Evolutionary conservation across 2,797 vertebrate species (phyloP).

Genomic region (Centropyge bicolor): DNA sequence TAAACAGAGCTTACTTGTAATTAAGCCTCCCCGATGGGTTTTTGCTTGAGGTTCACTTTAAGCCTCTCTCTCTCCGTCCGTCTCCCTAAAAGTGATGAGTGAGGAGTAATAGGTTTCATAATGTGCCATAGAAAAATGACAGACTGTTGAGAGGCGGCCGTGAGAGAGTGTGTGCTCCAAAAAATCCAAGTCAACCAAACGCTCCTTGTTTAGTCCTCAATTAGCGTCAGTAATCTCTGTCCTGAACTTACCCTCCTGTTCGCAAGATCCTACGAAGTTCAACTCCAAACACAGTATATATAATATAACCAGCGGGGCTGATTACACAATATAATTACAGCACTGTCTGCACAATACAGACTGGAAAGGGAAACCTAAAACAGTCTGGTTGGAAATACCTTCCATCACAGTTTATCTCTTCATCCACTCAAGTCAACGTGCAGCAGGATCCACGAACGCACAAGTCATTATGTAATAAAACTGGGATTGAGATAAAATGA

Average conservation of each 20-base stretch:
- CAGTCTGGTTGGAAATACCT: conserved; percentile 24
- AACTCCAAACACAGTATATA: background rate
- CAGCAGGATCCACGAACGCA: conserved; percentile 30
- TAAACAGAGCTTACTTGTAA: conserved; percentile 81
- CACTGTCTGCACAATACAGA: conserved; percentile 15
- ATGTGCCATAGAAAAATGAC: conserved; percentile 66
- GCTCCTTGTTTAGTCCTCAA: conserved; percentile 17
- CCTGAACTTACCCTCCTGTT: conserved; percentile 32
- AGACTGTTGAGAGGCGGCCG: conserved; percentile 51
- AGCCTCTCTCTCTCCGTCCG: conserved; percentile 58
- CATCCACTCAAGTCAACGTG: conserved; percentile 1
- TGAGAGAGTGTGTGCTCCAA: conserved; percentile 28
- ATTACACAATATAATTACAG: conserved; percentile 4
- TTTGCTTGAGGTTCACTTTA: conserved; percentile 67
- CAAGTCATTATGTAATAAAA: conserved; percentile 39
- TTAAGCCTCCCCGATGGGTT: conserved; percentile 77
- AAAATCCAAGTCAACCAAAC: conserved; percentile 37
- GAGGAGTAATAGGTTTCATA: conserved; percentile 71
- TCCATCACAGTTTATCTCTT: conserved; percentile 15
- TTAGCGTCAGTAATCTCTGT: conserved; percentile 27
- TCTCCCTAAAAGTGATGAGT: conserved; percentile 66
- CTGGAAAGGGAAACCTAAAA: conserved; percentile 9
- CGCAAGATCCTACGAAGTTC: conserved; percentile 2
- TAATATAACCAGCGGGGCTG: background rate
- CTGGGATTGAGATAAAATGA: conserved; percentile 27